These are phyloP conservation scores for Geotria australis DNA, from an alignment of 2,797 vertebrate species.

Conservation along the genomic window DNA sequence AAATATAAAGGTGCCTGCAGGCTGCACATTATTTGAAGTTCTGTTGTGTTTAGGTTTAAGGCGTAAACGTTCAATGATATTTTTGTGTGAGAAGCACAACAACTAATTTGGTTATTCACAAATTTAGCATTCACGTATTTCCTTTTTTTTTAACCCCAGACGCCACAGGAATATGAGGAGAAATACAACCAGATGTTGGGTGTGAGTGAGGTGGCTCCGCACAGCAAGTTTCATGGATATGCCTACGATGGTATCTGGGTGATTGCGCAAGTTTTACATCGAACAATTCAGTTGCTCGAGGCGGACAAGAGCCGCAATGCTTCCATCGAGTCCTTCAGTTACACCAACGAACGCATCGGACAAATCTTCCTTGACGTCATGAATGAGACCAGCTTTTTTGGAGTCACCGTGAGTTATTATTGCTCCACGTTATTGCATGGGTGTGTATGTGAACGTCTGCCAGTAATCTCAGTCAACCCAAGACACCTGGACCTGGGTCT, in stretches of 20 bases:
- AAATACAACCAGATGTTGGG: conserved; percentile 59
- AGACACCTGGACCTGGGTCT: too few relatives aligned
- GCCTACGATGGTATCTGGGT: conserved; percentile 99
- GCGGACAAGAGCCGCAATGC: conserved; percentile 32
- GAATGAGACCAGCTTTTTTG: conserved; percentile 95
- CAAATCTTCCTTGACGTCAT: conserved; percentile 82
- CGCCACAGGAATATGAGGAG: conserved; percentile 70
- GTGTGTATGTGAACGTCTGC: too few relatives aligned
- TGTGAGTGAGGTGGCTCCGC: conserved; percentile 26
- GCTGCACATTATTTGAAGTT: too few relatives aligned
- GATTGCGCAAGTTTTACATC: conserved; percentile 69
- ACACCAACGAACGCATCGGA: conserved; percentile 66
- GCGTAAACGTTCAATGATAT: too few relatives aligned
- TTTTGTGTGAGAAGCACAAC: too few relatives aligned
- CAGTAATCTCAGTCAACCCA: too few relatives aligned
- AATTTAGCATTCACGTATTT: too few relatives aligned
- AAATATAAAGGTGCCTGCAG: too few relatives aligned
- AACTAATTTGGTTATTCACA: too few relatives aligned
- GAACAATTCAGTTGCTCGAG: conserved; percentile 60
- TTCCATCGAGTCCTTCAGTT: conserved; percentile 59
- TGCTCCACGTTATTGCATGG: not conserved
- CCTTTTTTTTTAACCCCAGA: conserved; percentile 15
- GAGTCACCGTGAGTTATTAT: conserved; percentile 49
- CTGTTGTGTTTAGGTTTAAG: too few relatives aligned
- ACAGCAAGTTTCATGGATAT: conserved; percentile 94